Base-by-base conservation (phyloP, 2,888 invertebrate species). In the Amphipyra berbera region DNA sequence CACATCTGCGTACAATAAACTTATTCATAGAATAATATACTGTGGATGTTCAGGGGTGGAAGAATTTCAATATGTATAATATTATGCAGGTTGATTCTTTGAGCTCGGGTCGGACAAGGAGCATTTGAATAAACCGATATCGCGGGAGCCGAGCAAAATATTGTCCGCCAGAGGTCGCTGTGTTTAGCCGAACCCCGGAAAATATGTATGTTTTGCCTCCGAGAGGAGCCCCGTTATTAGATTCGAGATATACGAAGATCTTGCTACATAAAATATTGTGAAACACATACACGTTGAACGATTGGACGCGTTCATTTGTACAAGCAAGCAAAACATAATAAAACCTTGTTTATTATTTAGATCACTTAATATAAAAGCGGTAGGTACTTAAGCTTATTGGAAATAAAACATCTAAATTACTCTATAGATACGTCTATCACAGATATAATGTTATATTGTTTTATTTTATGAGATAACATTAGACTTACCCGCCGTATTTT, bases 121-220 rank as follows among this genome's bases (percentile, higher is more conserved):
- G 87, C 89, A 94, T 94, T 93, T 94, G 93, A 94, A 94, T 94
- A 94, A 93, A 94, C 92, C 91, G 92, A 94, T 93, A 93, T 89
- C 88, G 85, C 81, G 85, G 88, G 78, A 88, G 87, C 86, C 85
- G 88, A 88, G 87, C 90, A 91, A 94, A 94, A 95, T 94, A 94
- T 94, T 92, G 93, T 92, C 92, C 91, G 86, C 86, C 82, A 84
- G 89, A 90, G 91, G 89, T 91, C 90, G 88, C 86, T 86, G 78
- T 84, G 89, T 87, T 91, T 89, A 88, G 88, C 82, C 79, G 69
- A 78, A 81, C 80, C 82, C 78, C 81, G 81, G 86, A 81, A 88
- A 91, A 92, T 91, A 90, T 90, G 87, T 85, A 82, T 90, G 90
- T 89, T 91, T 90, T 89, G 88, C 86, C 82, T 86, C 79, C 81